Evolutionary conservation across 2,113 vertebrate species (phyloP).

Genomic region (Tursiops truncatus): DNA sequence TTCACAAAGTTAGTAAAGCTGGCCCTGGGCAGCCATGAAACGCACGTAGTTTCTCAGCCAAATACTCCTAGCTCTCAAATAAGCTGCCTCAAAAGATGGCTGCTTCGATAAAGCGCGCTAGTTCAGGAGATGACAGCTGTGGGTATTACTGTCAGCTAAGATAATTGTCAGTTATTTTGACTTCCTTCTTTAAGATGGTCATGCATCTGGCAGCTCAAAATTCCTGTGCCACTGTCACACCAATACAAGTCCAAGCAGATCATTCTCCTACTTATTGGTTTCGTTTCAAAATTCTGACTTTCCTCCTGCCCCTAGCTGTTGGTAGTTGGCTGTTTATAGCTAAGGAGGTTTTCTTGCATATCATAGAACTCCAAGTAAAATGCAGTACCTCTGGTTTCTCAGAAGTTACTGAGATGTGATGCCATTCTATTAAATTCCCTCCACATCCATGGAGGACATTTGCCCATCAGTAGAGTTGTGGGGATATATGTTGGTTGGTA

Average conservation of each 20-base stretch:
- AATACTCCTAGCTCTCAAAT: background rate
- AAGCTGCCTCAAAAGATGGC: slow-evolving; percentile 47
- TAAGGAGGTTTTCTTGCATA: background rate
- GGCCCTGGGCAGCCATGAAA: background rate
- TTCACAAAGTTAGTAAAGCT: background rate
- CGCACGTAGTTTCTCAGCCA: background rate
- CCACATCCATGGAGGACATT: background rate
- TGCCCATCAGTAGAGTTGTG: background rate
- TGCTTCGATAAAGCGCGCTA: background rate
- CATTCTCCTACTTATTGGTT: background rate
- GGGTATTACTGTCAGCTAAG: background rate
- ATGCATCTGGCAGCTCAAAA: background rate
- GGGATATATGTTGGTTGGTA: background rate
- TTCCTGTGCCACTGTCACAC: background rate
- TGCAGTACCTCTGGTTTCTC: background rate
- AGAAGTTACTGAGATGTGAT: background rate
- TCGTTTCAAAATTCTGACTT: background rate
- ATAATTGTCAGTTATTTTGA: slow-evolving; percentile 23
- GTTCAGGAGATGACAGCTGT: slow-evolving; percentile 43
- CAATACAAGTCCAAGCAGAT: background rate
- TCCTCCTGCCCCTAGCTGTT: background rate
- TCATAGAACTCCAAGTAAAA: background rate
- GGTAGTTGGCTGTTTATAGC: background rate
- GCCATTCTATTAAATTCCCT: background rate
- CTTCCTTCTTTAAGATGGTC: slow-evolving; percentile 9